Conservation (phyloP, 2,888 invertebrate species). For the Eupithecia dodoneata region DNA sequence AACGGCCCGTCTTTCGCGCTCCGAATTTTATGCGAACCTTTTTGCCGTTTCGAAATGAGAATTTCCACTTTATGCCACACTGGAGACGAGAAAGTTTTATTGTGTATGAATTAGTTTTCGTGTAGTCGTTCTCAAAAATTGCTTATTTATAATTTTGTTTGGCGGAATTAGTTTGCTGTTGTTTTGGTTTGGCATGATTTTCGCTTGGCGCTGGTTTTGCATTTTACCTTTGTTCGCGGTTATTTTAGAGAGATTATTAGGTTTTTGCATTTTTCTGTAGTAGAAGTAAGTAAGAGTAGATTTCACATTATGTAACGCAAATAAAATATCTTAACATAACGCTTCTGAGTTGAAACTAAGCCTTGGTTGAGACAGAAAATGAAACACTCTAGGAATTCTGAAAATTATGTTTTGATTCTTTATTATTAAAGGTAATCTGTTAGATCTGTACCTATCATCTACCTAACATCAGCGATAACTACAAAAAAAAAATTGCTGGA, state of each 20-base stretch:
- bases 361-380: no score
- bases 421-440: no score
- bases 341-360: neutral
- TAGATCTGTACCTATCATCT: no score
- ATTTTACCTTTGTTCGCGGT: neutral
- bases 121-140: constrained; percentile 40
- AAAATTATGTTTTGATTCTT: neutral
- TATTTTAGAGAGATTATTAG: neutral
- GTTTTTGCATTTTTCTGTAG: neutral
- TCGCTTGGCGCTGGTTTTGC: neutral
- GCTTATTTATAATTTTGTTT: constrained; percentile 34
- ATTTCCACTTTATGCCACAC: constrained; percentile 69
- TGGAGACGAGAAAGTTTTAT: constrained; percentile 74
- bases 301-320: neutral
- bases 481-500: neutral
- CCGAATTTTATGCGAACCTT: constrained; percentile 77
- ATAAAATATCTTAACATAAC: neutral
- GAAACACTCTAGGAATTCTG: neutral
- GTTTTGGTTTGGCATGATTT: constrained; percentile 10
- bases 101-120: constrained; percentile 75
- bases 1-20: constrained; percentile 76
- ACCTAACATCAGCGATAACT: no score
- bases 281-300: neutral
- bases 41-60: constrained; percentile 69
- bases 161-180: constrained; percentile 15